Evolutionary conservation across 2,888 invertebrate species (phyloP).

Genomic region (Zhuqinia jingwanae): DNA sequence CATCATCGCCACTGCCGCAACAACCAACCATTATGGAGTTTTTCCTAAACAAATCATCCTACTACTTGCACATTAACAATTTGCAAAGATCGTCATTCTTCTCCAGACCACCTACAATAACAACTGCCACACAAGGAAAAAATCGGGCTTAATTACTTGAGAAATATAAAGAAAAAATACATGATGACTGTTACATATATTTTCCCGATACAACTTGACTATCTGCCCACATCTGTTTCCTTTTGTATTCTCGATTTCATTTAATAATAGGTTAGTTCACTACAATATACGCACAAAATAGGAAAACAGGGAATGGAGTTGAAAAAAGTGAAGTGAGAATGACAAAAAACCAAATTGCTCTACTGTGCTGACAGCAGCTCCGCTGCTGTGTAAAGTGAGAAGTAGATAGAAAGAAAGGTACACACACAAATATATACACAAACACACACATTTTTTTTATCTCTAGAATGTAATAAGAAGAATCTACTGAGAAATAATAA

Average conservation of each 20-base stretch:
- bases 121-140: neutral
- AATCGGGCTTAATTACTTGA: neutral
- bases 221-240: neutral
- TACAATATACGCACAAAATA: neutral
- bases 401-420: neutral
- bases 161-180: slow-evolving; percentile 15
- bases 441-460: slow-evolving; percentile 14
- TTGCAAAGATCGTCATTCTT: neutral
- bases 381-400: slow-evolving; percentile 3
- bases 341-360: neutral
- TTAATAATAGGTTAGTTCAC: neutral
- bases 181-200: neutral
- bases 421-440: neutral
- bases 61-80: neutral
- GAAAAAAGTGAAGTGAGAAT: neutral
- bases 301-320: neutral
- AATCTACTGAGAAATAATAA: slow-evolving; percentile 8
- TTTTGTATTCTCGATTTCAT: slow-evolving; percentile 4
- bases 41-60: too few species aligned
- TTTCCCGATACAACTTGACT: neutral
- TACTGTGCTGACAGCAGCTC: neutral
- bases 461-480: slow-evolving; percentile 46
- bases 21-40: too few species aligned
- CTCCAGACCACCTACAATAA: neutral
- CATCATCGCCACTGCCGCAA: too few species aligned